Percentiles rank a stretch among this genome's conserved stretches.
Evolutionary conservation across 2,113 vertebrate genomes (phyloP).

Genomic region (Benthochromis sp.): DNA sequence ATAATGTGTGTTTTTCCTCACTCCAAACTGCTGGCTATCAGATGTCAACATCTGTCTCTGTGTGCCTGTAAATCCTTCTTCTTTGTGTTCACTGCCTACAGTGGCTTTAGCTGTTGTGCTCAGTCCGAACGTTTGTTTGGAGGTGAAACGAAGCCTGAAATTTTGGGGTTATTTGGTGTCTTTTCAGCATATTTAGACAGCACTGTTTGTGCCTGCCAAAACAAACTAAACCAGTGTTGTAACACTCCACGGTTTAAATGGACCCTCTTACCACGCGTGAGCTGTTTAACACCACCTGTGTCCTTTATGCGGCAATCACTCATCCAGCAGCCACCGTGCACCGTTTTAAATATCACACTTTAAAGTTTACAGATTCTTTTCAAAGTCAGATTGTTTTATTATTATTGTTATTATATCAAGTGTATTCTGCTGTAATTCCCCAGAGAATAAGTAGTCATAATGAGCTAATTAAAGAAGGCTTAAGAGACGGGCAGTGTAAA

Average conservation of each 20-base stretch:
- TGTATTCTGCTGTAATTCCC: neutral
- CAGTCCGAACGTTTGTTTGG: neutral
- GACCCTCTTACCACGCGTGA: neutral
- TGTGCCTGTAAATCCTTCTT: neutral
- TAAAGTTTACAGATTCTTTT: neutral
- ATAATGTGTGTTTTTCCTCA: neutral
- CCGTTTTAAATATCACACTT: fast-evolving
- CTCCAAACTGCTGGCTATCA: slow-evolving; percentile 26
- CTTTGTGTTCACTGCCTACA: slow-evolving; percentile 2
- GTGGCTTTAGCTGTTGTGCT: neutral
- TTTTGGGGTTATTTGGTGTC: neutral
- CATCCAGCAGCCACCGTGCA: neutral
- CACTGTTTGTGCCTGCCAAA: neutral
- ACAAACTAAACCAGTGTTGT: neutral
- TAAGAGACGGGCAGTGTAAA: slow-evolving; percentile 15
- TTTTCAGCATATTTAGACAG: neutral
- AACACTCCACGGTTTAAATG: neutral
- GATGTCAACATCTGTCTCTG: slow-evolving; percentile 23
- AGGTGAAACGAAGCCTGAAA: neutral
- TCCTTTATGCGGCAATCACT: neutral
- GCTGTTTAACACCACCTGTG: neutral
- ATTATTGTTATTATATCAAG: neutral
- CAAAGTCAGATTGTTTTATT: neutral
- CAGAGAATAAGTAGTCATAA: slow-evolving; percentile 24
- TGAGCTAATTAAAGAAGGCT: slow-evolving; percentile 51